Conservation (phyloP, 2,797 vertebrate genomes). For the Brachyalestes nurse region DNA sequence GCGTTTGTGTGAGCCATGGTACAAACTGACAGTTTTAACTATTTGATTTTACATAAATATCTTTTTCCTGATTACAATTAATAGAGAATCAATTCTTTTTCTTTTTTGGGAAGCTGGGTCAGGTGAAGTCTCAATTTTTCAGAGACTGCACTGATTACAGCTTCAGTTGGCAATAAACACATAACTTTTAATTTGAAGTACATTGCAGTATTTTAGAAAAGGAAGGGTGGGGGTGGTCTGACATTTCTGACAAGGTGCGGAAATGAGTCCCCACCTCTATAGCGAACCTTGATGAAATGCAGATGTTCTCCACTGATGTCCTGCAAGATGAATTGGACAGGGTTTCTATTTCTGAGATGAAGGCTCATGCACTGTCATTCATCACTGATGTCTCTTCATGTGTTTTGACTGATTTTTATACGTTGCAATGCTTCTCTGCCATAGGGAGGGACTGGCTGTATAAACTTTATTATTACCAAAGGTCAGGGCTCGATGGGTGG, state of each 20-base stretch:
- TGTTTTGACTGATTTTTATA: constrained; percentile 42
- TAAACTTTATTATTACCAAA: constrained; percentile 51
- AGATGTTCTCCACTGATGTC: constrained; percentile 32
- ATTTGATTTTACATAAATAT: not conserved
- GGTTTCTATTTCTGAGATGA: constrained; percentile 42
- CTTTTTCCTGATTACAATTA: too few relatives aligned
- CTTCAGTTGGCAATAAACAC: too few relatives aligned
- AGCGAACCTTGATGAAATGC: constrained; percentile 34
- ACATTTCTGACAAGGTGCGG: constrained; percentile 43
- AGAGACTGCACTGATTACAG: too few relatives aligned
- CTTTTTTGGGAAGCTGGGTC: too few relatives aligned
- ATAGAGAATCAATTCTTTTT: too few relatives aligned
- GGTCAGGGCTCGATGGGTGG: constrained; percentile 34
- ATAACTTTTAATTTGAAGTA: too few relatives aligned
- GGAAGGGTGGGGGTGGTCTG: not conserved
- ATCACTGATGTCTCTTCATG: constrained; percentile 39
- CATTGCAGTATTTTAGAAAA: constrained; percentile 21
- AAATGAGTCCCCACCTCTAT: constrained; percentile 31
- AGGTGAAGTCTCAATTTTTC: too few relatives aligned
- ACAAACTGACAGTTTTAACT: too few relatives aligned
- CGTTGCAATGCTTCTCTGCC: constrained; percentile 11
- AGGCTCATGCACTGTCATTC: constrained; percentile 14
- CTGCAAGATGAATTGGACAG: constrained; percentile 8
- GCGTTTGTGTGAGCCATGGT: not conserved
- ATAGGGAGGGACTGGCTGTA: constrained; percentile 24